Percentiles rank a stretch among this genome's conserved stretches.
These are phyloP conservation scores for Prochilodus magdalenae DNA, from an alignment of 2,113 vertebrate genomes.

Conservation along the genomic window DNA sequence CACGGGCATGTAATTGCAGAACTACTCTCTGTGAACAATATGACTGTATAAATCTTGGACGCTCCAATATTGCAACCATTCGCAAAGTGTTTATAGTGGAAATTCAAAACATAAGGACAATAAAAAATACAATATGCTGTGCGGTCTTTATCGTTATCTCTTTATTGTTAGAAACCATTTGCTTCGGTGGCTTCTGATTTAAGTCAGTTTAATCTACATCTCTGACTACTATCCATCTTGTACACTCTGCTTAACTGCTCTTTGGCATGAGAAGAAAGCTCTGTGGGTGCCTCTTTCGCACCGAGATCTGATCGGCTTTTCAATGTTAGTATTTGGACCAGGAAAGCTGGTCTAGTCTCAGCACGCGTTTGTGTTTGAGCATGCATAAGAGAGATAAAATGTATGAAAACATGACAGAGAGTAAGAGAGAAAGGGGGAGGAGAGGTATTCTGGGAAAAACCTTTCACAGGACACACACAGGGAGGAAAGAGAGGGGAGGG, in stretches of 20 bases:
- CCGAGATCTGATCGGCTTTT: neutral
- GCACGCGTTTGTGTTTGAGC: neutral
- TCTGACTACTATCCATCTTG: neutral
- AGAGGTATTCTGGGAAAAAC: slow-evolving; percentile 47
- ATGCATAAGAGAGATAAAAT: neutral
- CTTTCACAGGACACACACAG: slow-evolving; percentile 5
- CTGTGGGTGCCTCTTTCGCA: neutral
- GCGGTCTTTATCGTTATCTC: too few relatives aligned
- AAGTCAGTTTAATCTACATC: neutral
- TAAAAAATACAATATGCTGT: too few relatives aligned
- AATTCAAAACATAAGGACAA: too few relatives aligned
- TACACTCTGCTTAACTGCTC: neutral
- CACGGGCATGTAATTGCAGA: too few relatives aligned
- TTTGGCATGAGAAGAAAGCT: neutral
- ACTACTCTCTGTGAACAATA: too few relatives aligned
- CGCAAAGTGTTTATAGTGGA: too few relatives aligned
- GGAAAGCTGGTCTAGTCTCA: neutral
- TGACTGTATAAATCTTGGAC: too few relatives aligned
- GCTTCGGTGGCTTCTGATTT: neutral
- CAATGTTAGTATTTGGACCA: neutral
- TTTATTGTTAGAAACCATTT: too few relatives aligned
- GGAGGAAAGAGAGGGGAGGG: neutral
- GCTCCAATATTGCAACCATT: too few relatives aligned
- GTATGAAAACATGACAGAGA: slow-evolving; percentile 44
- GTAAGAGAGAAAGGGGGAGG: slow-evolving; percentile 49